These are phyloP conservation scores for Chrysemys picta DNA, from an alignment of 2,113 vertebrate species.

Conservation along the genomic window DNA sequence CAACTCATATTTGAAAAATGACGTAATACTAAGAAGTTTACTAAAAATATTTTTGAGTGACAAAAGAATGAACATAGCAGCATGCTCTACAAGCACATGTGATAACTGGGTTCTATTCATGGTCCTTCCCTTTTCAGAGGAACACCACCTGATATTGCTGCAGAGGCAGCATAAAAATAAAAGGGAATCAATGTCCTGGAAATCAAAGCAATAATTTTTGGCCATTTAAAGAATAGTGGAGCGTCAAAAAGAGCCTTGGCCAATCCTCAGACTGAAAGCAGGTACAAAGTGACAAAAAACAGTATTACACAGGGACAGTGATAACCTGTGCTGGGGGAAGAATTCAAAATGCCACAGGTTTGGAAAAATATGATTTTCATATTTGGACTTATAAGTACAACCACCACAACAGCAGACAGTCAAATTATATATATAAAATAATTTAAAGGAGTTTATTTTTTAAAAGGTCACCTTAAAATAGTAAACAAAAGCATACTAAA, in stretches of 20 bases:
- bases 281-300: not conserved
- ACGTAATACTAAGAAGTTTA: not conserved
- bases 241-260: not conserved
- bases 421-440: not conserved
- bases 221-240: not conserved
- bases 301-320: not conserved
- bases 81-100: not conserved
- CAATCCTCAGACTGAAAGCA: not conserved
- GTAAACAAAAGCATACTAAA: not conserved
- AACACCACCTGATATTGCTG: not conserved
- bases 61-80: not conserved
- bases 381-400: not conserved
- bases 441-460: not conserved
- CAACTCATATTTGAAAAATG: not conserved
- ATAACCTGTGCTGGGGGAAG: not conserved
- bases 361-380: not conserved
- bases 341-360: not conserved
- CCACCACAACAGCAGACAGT: not conserved
- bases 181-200: not conserved
- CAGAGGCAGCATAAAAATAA: not conserved
- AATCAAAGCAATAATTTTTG: not conserved
- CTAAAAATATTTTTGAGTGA: not conserved
- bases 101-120: not conserved
- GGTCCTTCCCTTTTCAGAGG: not conserved
- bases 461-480: rapidly evolving